Conservation (phyloP, 1,140 invertebrate genomes). For the Bombus breviceps region DNA sequence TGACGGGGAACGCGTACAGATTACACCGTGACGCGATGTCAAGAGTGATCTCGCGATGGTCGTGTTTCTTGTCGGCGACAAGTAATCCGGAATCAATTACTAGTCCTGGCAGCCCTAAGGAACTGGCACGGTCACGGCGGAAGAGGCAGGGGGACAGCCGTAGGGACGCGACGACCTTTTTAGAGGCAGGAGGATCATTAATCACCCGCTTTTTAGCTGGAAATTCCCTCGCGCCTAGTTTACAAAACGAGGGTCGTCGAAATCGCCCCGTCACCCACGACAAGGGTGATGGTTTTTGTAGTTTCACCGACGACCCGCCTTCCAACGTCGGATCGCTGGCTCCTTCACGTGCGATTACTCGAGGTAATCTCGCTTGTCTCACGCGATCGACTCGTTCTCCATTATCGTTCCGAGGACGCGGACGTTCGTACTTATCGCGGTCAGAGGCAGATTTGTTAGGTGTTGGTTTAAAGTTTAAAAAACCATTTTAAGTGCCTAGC, state of each 20-base stretch:
- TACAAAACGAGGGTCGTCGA: conserved; percentile 79
- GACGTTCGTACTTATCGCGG: not conserved
- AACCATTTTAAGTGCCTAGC: not conserved
- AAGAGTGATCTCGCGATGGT: conserved; percentile 58
- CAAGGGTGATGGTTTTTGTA: conserved; percentile 75
- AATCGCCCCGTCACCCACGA: conserved; percentile 79
- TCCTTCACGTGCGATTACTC: conserved; percentile 46
- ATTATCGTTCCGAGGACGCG: not conserved
- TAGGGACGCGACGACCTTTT: conserved; percentile 64
- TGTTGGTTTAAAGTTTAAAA: not conserved
- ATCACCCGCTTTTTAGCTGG: conserved; percentile 81
- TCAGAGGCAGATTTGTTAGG: not conserved
- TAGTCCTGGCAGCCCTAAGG: conserved; percentile 64
- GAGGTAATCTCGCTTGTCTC: conserved; percentile 14
- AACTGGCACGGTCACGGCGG: conserved; percentile 59
- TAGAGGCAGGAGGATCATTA: conserved; percentile 77
- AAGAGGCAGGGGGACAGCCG: not conserved
- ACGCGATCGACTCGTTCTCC: conserved; percentile 22
- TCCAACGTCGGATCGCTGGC: conserved; percentile 43
- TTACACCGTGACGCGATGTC: conserved; percentile 55
- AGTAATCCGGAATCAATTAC: conserved; percentile 79
- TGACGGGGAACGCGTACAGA: conserved; percentile 35
- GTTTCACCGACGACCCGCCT: conserved; percentile 53
- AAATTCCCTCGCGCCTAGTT: conserved; percentile 82
- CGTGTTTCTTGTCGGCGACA: conserved; percentile 63